Conservation (phyloP, 2,888 invertebrate genomes). For the Gryllus longicercus region DNA sequence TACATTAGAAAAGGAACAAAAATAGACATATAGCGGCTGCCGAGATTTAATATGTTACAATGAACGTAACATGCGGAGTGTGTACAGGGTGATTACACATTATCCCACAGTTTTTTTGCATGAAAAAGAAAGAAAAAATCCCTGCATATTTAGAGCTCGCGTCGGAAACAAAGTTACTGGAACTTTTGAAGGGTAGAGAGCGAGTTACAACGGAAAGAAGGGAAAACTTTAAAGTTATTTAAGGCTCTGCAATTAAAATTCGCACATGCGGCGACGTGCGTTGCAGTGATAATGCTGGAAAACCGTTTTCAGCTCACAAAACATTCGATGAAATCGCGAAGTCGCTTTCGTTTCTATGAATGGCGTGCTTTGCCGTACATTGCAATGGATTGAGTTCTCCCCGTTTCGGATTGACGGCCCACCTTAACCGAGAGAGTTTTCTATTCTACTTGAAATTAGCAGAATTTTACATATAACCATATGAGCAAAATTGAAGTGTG, state of each 20-base stretch:
- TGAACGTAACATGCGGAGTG: neutral
- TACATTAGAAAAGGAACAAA: neutral
- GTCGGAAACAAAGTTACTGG: neutral
- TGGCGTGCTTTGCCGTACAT: too few relatives aligned
- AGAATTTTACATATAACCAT: too few relatives aligned
- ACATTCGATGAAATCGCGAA: neutral
- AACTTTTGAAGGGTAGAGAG: neutral
- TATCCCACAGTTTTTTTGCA: neutral
- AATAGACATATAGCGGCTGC: neutral
- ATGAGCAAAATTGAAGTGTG: too few relatives aligned
- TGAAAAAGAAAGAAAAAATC: neutral
- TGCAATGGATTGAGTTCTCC: too few relatives aligned
- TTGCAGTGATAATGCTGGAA: neutral
- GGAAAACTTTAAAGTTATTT: neutral
- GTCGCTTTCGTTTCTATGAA: neutral
- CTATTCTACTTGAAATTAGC: too few relatives aligned
- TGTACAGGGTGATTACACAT: slow-evolving; percentile 4
- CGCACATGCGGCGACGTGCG: neutral
- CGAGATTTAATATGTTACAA: neutral
- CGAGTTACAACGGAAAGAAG: neutral
- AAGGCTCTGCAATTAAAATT: neutral
- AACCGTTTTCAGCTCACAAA: neutral
- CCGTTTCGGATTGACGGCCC: too few relatives aligned
- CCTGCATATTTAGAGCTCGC: neutral
- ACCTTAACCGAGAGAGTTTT: too few relatives aligned